Percentiles rank a stretch among this genome's conserved stretches.
These are phyloP conservation scores for Myrmophylax atrothorax DNA, from an alignment of 2,113 vertebrate genomes.

Conservation along the genomic window DNA sequence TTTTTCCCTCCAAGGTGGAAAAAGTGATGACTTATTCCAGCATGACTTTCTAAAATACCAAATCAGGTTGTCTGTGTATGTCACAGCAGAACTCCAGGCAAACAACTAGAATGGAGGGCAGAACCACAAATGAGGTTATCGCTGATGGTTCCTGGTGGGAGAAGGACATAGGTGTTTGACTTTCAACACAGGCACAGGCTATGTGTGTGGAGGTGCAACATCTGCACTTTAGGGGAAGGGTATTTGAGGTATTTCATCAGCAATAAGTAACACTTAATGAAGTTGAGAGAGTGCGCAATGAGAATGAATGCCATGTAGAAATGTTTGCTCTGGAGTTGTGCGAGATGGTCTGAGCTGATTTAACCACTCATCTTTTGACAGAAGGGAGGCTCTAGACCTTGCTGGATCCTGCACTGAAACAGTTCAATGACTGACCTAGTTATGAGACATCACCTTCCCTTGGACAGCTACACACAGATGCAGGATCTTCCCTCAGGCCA, in stretches of 20 bases:
- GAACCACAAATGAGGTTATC: not conserved
- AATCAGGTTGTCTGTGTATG: not conserved
- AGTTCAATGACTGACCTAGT: not conserved
- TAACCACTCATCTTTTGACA: not conserved
- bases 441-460: not conserved
- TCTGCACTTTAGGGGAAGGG: not conserved
- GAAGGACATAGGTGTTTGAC: not conserved
- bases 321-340: not conserved
- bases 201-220: too few relatives aligned
- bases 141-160: not conserved
- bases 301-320: not conserved
- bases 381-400: not conserved
- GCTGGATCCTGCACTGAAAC: not conserved
- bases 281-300: not conserved
- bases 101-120: not conserved
- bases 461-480: rapidly evolving
- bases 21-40: not conserved
- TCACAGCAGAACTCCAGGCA: not conserved
- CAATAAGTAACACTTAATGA: not conserved
- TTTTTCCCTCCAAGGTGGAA: not conserved
- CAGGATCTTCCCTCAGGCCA: not conserved
- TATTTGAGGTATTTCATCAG: not conserved
- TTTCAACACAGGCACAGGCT: not conserved
- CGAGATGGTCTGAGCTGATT: not conserved
- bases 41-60: not conserved